These are phyloP conservation scores for Orussus abietinus DNA, from an alignment of 1,140 invertebrate species.

Conservation along the genomic window DNA sequence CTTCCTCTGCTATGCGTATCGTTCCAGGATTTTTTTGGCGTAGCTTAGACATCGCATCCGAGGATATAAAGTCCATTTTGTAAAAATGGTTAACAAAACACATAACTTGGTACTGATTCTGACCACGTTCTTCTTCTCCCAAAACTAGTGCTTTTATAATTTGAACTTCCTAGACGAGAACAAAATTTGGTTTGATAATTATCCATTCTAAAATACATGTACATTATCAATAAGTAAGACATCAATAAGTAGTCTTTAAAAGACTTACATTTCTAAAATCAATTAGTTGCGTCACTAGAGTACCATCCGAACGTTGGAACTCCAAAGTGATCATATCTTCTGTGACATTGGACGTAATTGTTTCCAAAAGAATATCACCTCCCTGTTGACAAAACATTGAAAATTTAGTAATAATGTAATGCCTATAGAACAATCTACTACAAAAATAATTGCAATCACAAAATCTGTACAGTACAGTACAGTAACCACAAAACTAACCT, in stretches of 20 bases:
- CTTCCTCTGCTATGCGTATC: constrained; percentile 81
- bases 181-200: constrained; percentile 11
- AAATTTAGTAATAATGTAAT: too few relatives aligned
- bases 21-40: constrained; percentile 73
- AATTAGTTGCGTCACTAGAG: constrained; percentile 85
- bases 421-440: too few relatives aligned
- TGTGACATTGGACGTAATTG: constrained; percentile 83
- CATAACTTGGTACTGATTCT: constrained; percentile 85
- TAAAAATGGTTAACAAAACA: constrained; percentile 88
- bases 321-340: constrained; percentile 86
- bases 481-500: too few relatives aligned
- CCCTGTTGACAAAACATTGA: constrained; percentile 58
- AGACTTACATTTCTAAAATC: constrained; percentile 88
- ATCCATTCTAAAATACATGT: background rate
- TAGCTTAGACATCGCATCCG: constrained; percentile 96
- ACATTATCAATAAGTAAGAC: constrained; percentile 1
- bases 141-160: constrained; percentile 85
- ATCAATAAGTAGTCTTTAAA: constrained; percentile 10
- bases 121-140: constrained; percentile 92
- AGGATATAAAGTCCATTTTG: constrained; percentile 90
- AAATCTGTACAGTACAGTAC: too few relatives aligned
- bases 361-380: constrained; percentile 89
- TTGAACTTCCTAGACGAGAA: constrained; percentile 77
- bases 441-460: too few relatives aligned
- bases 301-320: constrained; percentile 86